phyloP scores from a whole-genome alignment of 1,140 invertebrate genomes.

The Pogonus chalceus region DNA sequence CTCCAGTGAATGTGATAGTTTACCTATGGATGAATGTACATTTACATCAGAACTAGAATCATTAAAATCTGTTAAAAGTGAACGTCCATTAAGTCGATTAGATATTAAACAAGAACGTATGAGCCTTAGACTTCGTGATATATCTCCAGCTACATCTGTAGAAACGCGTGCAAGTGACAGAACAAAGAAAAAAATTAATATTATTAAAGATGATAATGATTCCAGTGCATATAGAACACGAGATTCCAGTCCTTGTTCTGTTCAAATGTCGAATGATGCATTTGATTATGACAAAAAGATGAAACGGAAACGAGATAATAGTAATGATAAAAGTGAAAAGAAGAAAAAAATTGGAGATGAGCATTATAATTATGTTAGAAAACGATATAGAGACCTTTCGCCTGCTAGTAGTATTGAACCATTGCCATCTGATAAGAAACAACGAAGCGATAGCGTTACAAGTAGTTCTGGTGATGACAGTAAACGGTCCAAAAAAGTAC shows the following conservation, averaged over 20 bases:
- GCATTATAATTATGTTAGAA: slow-evolving; percentile 16
- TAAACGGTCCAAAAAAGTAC: slow-evolving; percentile 41
- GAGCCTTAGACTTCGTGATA: slow-evolving; percentile 38
- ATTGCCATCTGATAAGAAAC: slow-evolving; percentile 19
- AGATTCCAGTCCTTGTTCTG: slow-evolving; percentile 18
- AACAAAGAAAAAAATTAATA: slow-evolving; percentile 21
- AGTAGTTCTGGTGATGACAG: slow-evolving; percentile 36
- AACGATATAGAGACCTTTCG: slow-evolving; percentile 36
- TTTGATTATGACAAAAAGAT: slow-evolving; percentile 14
- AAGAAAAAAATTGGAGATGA: slow-evolving; percentile 13
- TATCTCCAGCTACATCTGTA: slow-evolving; percentile 33
- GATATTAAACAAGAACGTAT: slow-evolving; percentile 35
- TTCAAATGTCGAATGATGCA: background rate
- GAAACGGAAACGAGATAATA: slow-evolving; percentile 21
- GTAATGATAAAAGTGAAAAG: slow-evolving; percentile 15
- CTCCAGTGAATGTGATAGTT: slow-evolving; percentile 45
- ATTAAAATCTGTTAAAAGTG: slow-evolving; percentile 36
- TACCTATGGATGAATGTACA: slow-evolving; percentile 36
- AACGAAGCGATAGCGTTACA: slow-evolving; percentile 22
- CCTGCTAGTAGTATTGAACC: slow-evolving; percentile 39
- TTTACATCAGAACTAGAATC: background rate
- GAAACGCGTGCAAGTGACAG: slow-evolving; percentile 18
- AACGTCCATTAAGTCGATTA: slow-evolving; percentile 29
- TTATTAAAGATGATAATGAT: slow-evolving; percentile 27
- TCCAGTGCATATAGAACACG: slow-evolving; percentile 21